phyloP scores from a whole-genome alignment of 2,797 vertebrate species.

The Macroramphosus scolopax region DNA sequence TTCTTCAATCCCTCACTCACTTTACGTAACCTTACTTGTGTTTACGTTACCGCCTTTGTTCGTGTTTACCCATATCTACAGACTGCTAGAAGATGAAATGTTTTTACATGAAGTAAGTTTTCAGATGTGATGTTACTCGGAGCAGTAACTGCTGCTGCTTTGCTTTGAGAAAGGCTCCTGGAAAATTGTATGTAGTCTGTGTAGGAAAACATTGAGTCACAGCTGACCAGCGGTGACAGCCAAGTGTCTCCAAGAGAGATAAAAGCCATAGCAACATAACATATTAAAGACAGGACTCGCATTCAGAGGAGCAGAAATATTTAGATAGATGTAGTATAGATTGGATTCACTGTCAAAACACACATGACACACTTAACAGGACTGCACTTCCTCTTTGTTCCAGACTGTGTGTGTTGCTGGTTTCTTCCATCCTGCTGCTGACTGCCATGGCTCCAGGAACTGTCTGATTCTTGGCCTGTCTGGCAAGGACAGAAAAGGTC shows the following conservation, averaged over 20 bases:
- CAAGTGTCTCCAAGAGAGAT: slow-evolving; percentile 35
- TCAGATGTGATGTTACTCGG: too few species aligned
- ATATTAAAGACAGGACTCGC: slow-evolving; percentile 25
- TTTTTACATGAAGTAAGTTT: too few species aligned
- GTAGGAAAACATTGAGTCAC: slow-evolving; percentile 60
- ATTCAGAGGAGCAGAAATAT: slow-evolving; percentile 26
- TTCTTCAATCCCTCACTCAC: slow-evolving; percentile 54
- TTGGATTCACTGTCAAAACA: slow-evolving; percentile 28
- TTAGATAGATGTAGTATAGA: slow-evolving; percentile 21
- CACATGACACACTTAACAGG: not conserved
- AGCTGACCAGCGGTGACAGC: slow-evolving; percentile 53
- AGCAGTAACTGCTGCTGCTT: too few species aligned
- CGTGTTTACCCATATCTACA: too few species aligned
- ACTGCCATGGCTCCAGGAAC: slow-evolving; percentile 20
- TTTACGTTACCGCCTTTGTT: slow-evolving; percentile 1
- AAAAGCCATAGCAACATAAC: slow-evolving; percentile 56
- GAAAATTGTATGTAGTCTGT: slow-evolving; percentile 33
- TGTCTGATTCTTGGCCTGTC: slow-evolving; percentile 24
- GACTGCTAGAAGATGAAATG: too few species aligned
- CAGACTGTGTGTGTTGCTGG: slow-evolving; percentile 13
- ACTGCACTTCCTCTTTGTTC: slow-evolving; percentile 27
- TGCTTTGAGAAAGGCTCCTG: too few species aligned
- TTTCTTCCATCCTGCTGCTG: slow-evolving; percentile 9
- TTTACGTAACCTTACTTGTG: slow-evolving; percentile 6
- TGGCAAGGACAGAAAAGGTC: slow-evolving; percentile 21